These are phyloP conservation scores for Sceliomorpha sp. DNA, from an alignment of 2,888 invertebrate genomes.

Conservation along the genomic window DNA sequence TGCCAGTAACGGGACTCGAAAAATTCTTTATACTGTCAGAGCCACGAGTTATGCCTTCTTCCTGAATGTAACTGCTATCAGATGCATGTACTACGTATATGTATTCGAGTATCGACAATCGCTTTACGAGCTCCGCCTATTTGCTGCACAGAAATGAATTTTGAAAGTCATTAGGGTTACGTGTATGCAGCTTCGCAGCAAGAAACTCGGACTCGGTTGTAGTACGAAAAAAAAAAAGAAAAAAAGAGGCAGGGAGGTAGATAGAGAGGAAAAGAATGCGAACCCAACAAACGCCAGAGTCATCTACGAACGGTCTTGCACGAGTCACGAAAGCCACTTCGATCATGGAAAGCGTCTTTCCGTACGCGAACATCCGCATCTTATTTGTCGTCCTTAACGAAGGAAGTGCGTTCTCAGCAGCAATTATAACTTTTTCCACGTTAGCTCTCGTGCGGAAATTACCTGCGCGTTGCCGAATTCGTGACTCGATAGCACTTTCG, in stretches of 20 bases:
- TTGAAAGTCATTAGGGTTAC: constrained; percentile 50
- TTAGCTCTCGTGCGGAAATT: no score
- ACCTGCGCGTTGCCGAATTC: constrained; percentile 17
- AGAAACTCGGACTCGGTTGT: constrained; percentile 29
- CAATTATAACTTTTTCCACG: constrained; percentile 50
- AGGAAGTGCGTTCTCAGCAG: constrained; percentile 15
- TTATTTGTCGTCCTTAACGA: constrained; percentile 17
- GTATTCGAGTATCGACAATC: constrained; percentile 11
- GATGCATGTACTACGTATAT: constrained; percentile 14
- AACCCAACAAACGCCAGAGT: constrained; percentile 40
- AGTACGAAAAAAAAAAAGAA: constrained; percentile 38
- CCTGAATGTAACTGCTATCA: constrained; percentile 25
- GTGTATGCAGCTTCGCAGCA: constrained; percentile 12
- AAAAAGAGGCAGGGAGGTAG: no score
- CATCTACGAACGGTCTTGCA: constrained; percentile 48
- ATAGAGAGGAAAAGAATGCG: no score
- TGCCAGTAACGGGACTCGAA: constrained; percentile 35
- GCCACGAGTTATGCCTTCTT: constrained; percentile 21
- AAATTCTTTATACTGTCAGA: constrained; percentile 37
- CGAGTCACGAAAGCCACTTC: constrained; percentile 46
- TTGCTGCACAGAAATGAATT: constrained; percentile 42
- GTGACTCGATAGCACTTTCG: constrained; percentile 35
- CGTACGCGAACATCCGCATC: constrained; percentile 25
- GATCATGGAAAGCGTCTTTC: constrained; percentile 33
- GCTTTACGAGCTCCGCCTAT: constrained; percentile 6